Evolutionary conservation across 2,113 vertebrate genomes (phyloP).

Genomic region (Thymallus thymallus): DNA sequence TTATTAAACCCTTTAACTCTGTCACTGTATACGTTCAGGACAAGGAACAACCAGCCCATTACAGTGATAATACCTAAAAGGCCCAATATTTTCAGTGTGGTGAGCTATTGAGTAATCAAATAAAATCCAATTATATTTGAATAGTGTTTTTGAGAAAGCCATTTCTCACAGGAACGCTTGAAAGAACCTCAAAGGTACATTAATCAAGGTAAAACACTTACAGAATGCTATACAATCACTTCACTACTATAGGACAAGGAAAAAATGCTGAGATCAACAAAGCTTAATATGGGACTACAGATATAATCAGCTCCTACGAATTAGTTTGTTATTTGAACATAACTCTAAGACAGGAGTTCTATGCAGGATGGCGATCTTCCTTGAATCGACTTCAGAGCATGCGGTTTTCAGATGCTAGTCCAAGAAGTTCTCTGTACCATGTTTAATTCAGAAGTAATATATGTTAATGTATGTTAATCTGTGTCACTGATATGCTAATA

Average conservation of each 20-base stretch:
- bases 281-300: conserved; percentile 12
- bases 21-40: no score
- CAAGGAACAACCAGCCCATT: no score
- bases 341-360: conserved; percentile 28
- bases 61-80: no score
- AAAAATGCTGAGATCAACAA: conserved; percentile 26
- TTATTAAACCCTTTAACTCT: neutral
- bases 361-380: conserved; percentile 34
- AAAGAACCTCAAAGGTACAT: neutral
- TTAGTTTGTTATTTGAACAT: conserved; percentile 34
- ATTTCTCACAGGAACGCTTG: neutral
- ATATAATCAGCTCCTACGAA: conserved; percentile 37
- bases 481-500: conserved; percentile 76
- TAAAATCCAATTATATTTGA: no score
- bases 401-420: conserved; percentile 65
- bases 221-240: neutral
- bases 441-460: conserved; percentile 70
- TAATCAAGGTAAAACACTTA: conserved; percentile 9
- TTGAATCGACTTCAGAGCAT: conserved; percentile 60
- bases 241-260: conserved; percentile 25
- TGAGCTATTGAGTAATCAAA: no score
- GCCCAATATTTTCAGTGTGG: no score
- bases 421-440: conserved; percentile 63
- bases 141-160: no score
- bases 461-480: conserved; percentile 79